phyloP scores from a whole-genome alignment of 2,888 invertebrate genomes.

The Electrophaes corylata region DNA sequence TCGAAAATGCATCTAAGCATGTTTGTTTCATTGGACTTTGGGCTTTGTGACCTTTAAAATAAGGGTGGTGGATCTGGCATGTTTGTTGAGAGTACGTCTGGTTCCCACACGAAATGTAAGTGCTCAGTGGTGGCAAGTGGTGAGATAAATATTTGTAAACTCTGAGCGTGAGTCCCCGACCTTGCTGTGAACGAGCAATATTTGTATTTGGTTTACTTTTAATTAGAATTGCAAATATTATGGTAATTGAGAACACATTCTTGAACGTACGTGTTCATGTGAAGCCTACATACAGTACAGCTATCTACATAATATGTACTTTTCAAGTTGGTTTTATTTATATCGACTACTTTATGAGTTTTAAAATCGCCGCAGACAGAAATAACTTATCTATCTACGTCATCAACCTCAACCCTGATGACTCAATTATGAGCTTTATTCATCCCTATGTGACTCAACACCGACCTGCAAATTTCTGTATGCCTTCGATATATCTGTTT shows the following conservation, averaged over 20 bases:
- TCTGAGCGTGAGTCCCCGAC: constrained; percentile 60
- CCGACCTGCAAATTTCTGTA: neutral
- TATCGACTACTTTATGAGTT: no score
- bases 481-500: constrained; percentile 53
- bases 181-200: constrained; percentile 46
- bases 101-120: constrained; percentile 74
- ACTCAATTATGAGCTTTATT: neutral
- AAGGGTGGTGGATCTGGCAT: constrained; percentile 29
- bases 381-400: neutral
- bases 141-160: constrained; percentile 79
- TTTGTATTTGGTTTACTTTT: constrained; percentile 28
- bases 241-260: constrained; percentile 20
- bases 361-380: neutral
- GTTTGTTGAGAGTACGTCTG: constrained; percentile 39
- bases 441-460: constrained; percentile 34
- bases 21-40: constrained; percentile 30
- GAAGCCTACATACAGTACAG: no score
- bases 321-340: no score
- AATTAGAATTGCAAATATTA: constrained; percentile 37
- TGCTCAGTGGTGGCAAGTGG: constrained; percentile 69
- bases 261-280: neutral
- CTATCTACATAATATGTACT: neutral
- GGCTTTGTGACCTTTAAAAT: constrained; percentile 29
- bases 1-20: constrained; percentile 28
- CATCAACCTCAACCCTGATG: neutral